A percentile compares a stretch with the other conserved stretches of the same genome.
These are phyloP conservation scores for Stomorhina lunata DNA, from an alignment of 2,888 invertebrate species.

Conservation along the genomic window DNA sequence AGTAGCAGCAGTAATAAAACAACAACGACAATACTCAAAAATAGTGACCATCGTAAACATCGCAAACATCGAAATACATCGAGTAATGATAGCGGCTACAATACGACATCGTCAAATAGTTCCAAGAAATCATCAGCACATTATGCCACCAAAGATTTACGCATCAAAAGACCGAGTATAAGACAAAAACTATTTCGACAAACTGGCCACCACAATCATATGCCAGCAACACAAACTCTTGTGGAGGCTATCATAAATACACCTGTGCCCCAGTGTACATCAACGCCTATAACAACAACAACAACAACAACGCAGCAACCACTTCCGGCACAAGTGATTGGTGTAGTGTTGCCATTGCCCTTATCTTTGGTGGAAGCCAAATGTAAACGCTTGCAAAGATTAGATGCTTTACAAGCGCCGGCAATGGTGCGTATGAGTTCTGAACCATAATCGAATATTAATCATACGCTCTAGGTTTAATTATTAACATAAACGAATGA, in stretches of 20 bases:
- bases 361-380: slow-evolving; percentile 42
- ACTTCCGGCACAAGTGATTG: neutral
- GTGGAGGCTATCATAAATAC: slow-evolving; percentile 53
- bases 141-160: slow-evolving; percentile 68
- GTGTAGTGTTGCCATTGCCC: neutral
- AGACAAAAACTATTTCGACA: slow-evolving; percentile 76
- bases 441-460: slow-evolving; percentile 54
- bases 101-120: slow-evolving; percentile 32
- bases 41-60: slow-evolving; percentile 67
- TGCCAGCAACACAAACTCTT: slow-evolving; percentile 57
- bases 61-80: slow-evolving; percentile 64
- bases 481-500: too few relatives aligned
- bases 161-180: slow-evolving; percentile 73
- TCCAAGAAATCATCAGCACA: slow-evolving; percentile 65
- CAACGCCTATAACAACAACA: too few relatives aligned
- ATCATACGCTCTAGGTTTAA: slow-evolving; percentile 18
- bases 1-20: neutral
- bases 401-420: slow-evolving; percentile 58
- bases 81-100: slow-evolving; percentile 34
- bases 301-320: too few relatives aligned
- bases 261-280: slow-evolving; percentile 25
- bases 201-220: slow-evolving; percentile 44
- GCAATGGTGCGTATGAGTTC: slow-evolving; percentile 66
- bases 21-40: slow-evolving; percentile 21
- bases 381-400: slow-evolving; percentile 62